Percentiles rank a stretch among this genome's conserved stretches.
phyloP scores from a whole-genome alignment of 2,797 vertebrate species.

The Prionace glauca region DNA sequence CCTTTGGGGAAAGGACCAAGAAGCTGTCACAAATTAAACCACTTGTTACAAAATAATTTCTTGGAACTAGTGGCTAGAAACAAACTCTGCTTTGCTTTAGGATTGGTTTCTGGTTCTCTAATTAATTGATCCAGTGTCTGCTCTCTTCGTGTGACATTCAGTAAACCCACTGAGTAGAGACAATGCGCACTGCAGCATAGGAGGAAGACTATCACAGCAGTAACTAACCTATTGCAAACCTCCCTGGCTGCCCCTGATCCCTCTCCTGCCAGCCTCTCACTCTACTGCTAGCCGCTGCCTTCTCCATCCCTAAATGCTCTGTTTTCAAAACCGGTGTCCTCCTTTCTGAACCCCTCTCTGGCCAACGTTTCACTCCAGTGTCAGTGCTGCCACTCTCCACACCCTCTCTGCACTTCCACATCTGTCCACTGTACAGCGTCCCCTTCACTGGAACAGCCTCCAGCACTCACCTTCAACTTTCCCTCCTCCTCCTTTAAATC shows the following conservation, averaged over 20 bases:
- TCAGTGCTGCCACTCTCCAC: background rate
- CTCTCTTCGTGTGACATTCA: background rate
- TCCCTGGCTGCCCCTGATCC: too few species aligned
- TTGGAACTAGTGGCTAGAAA: background rate
- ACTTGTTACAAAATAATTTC: background rate
- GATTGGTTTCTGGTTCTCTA: background rate
- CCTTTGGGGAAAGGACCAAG: background rate
- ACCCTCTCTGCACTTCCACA: background rate
- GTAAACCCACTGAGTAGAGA: background rate
- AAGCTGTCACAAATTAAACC: background rate
- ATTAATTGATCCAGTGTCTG: background rate
- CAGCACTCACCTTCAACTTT: background rate
- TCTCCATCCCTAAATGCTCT: too few species aligned
- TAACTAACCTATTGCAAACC: background rate
- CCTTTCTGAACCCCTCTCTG: background rate
- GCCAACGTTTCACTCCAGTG: background rate
- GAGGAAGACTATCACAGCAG: background rate
- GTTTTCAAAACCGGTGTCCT: background rate
- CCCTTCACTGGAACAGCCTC: background rate
- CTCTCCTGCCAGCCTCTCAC: background rate
- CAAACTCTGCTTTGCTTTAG: background rate
- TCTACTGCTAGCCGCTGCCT: background rate
- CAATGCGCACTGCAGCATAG: background rate
- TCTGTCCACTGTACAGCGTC: background rate
- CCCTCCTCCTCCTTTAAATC: background rate